Evolutionary conservation across 1,140 invertebrate genomes (phyloP).

Genomic region (Diorhabda sublineata): DNA sequence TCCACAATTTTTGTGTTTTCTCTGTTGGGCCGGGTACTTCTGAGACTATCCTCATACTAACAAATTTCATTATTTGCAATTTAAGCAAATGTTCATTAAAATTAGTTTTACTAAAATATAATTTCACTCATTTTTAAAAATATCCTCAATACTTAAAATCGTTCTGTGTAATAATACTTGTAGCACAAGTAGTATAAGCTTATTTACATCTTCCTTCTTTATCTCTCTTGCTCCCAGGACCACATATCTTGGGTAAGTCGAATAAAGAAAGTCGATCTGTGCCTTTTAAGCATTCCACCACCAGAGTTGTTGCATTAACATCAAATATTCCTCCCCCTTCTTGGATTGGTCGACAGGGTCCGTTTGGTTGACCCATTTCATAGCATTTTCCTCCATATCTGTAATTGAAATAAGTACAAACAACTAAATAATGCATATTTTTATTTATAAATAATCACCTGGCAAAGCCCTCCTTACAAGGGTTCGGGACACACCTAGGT

Average conservation of each 20-base stretch:
- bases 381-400: conserved; percentile 30
- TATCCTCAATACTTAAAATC: no score
- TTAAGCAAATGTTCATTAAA: no score
- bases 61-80: no score
- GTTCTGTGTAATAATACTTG: no score
- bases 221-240: conserved; percentile 30
- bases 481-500: conserved; percentile 58
- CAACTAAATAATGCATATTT: not conserved
- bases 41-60: no score
- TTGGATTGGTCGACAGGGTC: conserved; percentile 29
- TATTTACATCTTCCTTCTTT: conserved; percentile 23
- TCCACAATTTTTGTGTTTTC: no score
- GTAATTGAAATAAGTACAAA: not conserved
- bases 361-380: conserved; percentile 29
- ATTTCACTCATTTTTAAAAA: no score
- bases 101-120: no score
- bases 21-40: no score
- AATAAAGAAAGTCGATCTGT: conserved; percentile 31
- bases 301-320: conserved; percentile 34
- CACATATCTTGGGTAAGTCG: conserved; percentile 23
- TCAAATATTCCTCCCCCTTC: conserved; percentile 37
- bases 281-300: conserved; percentile 33
- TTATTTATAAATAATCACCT: conserved; percentile 18
- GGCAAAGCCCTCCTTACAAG: conserved; percentile 50
- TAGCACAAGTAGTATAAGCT: not conserved